Evolutionary conservation across 2,113 vertebrate species (phyloP).

Genomic region (Nesoenas mayeri): DNA sequence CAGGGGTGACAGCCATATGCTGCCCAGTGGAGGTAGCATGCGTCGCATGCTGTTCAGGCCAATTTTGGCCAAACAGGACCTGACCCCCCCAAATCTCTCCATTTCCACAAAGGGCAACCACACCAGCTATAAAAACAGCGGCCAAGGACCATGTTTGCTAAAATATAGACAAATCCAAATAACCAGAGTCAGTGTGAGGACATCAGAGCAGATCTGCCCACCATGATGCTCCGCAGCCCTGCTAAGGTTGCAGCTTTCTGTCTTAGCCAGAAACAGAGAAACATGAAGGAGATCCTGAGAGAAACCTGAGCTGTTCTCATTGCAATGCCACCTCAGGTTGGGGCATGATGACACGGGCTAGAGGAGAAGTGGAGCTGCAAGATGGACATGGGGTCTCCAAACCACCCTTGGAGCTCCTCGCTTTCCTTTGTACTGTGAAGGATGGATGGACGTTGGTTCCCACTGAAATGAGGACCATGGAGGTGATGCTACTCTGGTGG

Average conservation of each 20-base stretch:
- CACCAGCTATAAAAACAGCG: too few species aligned
- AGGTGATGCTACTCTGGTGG: accelerated
- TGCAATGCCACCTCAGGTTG: too few species aligned
- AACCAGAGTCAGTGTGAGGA: accelerated
- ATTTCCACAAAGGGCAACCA: too few species aligned
- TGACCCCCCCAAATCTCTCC: too few species aligned
- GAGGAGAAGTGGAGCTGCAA: too few species aligned
- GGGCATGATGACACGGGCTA: too few species aligned
- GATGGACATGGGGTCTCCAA: not conserved
- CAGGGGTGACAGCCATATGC: too few species aligned
- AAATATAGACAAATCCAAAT: not conserved
- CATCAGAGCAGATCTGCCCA: not conserved
- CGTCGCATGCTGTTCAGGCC: too few species aligned
- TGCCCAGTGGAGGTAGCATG: too few species aligned
- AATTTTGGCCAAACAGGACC: too few species aligned
- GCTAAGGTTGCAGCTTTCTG: not conserved
- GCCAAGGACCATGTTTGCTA: accelerated
- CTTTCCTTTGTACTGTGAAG: not conserved
- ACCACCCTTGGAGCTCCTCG: not conserved
- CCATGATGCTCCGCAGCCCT: not conserved
- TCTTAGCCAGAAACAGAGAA: not conserved
- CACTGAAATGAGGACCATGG: accelerated
- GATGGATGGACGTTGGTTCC: accelerated
- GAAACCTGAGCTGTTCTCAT: not conserved
- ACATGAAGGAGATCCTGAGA: accelerated